Percentiles rank a stretch among this genome's conserved stretches.
Evolutionary conservation across 2,888 invertebrate species (phyloP).

Genomic region (Diaphora mendica): DNA sequence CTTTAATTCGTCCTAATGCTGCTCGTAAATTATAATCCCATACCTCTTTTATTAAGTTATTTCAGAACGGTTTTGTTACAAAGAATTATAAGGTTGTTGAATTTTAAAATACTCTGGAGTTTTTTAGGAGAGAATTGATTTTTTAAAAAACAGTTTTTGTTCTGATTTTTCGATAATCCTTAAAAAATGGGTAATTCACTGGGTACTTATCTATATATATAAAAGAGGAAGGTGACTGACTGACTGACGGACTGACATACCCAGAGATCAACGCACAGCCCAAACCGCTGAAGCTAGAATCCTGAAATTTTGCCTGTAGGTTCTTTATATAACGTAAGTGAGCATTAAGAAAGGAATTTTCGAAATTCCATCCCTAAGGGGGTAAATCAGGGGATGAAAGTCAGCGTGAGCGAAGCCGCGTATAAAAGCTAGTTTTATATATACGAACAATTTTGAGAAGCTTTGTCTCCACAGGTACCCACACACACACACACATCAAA

Average conservation of each 20-base stretch:
- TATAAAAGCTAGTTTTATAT: no score
- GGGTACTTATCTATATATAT: not conserved
- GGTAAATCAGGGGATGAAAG: no score
- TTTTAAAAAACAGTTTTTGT: not conserved
- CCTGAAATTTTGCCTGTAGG: no score
- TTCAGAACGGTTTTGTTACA: conserved; percentile 41
- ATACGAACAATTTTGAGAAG: not conserved
- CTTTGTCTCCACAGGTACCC: not conserved
- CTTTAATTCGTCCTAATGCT: conserved; percentile 70
- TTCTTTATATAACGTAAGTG: no score
- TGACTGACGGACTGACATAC: no score
- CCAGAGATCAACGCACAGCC: no score
- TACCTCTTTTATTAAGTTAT: conserved; percentile 73
- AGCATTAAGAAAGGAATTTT: no score
- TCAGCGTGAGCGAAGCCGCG: no score
- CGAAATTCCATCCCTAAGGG: no score
- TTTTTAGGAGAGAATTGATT: not conserved
- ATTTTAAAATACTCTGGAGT: conserved; percentile 12
- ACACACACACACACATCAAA: no score
- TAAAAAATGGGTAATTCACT: not conserved
- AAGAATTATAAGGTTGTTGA: conserved; percentile 26
- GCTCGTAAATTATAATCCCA: conserved; percentile 68
- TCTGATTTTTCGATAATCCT: not conserved
- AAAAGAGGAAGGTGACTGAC: no score
- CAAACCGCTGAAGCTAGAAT: no score